These are phyloP conservation scores for Zootermopsis nevadensis DNA, from an alignment of 2,888 invertebrate species.

Conservation along the genomic window DNA sequence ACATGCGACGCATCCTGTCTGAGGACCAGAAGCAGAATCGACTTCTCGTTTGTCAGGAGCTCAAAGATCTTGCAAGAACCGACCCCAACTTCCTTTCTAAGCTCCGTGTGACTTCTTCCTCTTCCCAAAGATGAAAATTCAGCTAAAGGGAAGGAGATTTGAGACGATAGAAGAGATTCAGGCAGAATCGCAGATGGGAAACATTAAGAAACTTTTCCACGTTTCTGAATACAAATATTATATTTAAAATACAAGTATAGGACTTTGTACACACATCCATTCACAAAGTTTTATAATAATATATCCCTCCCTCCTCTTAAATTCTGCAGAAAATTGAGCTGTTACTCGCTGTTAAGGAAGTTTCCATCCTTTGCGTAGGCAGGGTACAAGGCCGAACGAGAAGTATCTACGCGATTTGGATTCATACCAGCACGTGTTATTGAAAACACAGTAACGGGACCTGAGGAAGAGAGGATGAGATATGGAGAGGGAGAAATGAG, in stretches of 20 bases:
- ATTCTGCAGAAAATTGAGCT: not conserved
- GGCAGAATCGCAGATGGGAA: no score
- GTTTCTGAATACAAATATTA: not conserved
- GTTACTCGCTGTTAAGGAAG: not conserved
- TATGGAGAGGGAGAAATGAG: not conserved
- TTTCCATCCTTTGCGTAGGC: not conserved
- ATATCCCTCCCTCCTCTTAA: not conserved
- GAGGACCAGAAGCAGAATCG: no score
- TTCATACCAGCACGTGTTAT: not conserved
- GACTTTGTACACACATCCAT: not conserved
- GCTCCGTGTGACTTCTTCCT: no score
- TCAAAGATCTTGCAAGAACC: no score
- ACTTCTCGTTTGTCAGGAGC: no score
- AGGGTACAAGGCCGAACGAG: no score
- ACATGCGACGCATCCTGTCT: no score
- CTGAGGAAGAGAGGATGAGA: not conserved
- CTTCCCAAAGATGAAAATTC: no score
- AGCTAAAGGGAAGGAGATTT: no score
- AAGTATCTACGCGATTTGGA: no score
- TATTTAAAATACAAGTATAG: not conserved
- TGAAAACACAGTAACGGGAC: not conserved
- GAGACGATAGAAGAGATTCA: no score
- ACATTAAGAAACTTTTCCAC: not conserved
- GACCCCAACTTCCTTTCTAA: no score
- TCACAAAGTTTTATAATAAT: slow-evolving; percentile 13